Evolutionary conservation across 2,888 invertebrate species (phyloP).

Genomic region (Pseudococcus viburni): DNA sequence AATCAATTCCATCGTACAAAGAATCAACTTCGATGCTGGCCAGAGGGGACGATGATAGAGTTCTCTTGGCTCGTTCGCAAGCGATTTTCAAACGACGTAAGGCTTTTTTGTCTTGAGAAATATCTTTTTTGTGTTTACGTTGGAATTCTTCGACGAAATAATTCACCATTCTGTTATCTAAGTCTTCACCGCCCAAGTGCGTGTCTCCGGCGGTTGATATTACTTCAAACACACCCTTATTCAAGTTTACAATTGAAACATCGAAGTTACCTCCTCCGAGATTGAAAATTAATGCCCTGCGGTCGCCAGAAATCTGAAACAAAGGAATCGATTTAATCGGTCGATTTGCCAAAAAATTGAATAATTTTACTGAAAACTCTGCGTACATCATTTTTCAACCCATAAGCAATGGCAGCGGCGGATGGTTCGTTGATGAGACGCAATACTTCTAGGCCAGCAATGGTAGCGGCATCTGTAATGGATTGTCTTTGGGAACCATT

Average conservation of each 20-base stretch:
- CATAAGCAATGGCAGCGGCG: conserved; percentile 88
- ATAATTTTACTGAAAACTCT: not conserved
- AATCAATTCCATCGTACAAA: not conserved
- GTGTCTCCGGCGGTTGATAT: conserved; percentile 86
- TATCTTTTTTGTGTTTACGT: conserved; percentile 70
- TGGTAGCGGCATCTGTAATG: conserved; percentile 93
- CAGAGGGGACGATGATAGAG: not conserved
- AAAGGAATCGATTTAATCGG: not conserved
- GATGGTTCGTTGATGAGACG: conserved; percentile 80
- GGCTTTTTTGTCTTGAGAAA: not conserved
- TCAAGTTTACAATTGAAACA: conserved; percentile 94
- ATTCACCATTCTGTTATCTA: conserved; percentile 78
- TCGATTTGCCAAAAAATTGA: not conserved
- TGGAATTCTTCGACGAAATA: conserved; percentile 93
- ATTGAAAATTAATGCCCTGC: conserved; percentile 73
- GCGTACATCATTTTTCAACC: conserved; percentile 84
- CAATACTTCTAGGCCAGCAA: conserved; percentile 81
- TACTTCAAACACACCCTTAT: conserved; percentile 94
- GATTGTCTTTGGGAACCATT: conserved; percentile 93
- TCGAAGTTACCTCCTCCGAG: conserved; percentile 79
- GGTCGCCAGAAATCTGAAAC: not conserved
- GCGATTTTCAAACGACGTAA: not conserved
- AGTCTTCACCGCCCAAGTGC: not conserved
- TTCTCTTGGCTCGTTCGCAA: not conserved
- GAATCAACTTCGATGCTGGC: not conserved